A percentile compares a stretch with the other conserved stretches of the same genome.
Evolutionary conservation across 2,888 invertebrate genomes (phyloP).

Genomic region (Strigamia transsilvanica): DNA sequence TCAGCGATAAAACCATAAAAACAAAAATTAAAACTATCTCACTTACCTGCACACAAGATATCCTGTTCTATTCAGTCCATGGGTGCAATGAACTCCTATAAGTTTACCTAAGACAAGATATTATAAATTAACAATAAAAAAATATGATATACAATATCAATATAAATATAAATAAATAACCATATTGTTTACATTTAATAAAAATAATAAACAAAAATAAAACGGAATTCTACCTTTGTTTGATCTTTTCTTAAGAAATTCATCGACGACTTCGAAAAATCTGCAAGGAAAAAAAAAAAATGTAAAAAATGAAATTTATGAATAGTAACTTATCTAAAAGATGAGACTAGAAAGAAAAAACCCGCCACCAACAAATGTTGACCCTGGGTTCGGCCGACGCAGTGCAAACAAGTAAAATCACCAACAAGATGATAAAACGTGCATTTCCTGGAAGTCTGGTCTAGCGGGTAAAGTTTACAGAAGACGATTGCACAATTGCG

Average conservation of each 20-base stretch:
- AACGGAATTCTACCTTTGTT: neutral
- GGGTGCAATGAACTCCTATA: constrained; percentile 39
- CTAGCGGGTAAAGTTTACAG: constrained; percentile 31
- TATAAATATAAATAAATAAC: constrained; percentile 13
- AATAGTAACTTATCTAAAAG: constrained; percentile 17
- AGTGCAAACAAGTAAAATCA: constrained; percentile 28
- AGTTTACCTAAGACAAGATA: constrained; percentile 35
- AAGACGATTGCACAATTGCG: constrained; percentile 47
- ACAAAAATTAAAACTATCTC: constrained; percentile 24
- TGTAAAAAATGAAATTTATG: neutral
- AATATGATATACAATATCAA: neutral
- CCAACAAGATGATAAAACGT: constrained; percentile 47
- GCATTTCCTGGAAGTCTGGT: constrained; percentile 40
- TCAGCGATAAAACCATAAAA: constrained; percentile 12
- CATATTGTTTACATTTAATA: constrained; percentile 6
- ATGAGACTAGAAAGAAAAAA: constrained; percentile 9
- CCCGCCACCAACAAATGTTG: constrained; percentile 34
- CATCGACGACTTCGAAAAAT: neutral
- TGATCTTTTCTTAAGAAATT: neutral
- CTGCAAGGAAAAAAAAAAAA: constrained; percentile 15
- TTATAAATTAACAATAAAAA: constrained; percentile 27
- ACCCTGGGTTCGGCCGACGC: constrained; percentile 44
- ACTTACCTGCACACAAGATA: constrained; percentile 40
- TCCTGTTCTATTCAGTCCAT: constrained; percentile 49
- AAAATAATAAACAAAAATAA: neutral